phyloP scores from a whole-genome alignment of 2,797 vertebrate genomes.

The Malacoctenus gilli region DNA sequence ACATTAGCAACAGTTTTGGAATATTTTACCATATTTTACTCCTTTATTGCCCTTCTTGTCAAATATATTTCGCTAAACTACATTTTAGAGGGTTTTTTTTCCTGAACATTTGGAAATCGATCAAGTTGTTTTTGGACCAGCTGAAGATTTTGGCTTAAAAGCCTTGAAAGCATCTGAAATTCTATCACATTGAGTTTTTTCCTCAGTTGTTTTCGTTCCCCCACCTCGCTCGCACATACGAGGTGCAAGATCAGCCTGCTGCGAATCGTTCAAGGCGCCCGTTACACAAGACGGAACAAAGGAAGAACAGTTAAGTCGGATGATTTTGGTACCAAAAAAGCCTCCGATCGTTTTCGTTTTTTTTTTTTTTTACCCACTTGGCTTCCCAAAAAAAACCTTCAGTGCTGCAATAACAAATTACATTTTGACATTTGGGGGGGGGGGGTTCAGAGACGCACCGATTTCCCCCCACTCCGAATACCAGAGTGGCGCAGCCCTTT shows the following conservation, averaged over 20 bases:
- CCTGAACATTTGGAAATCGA: too few species aligned
- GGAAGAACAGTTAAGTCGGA: slow-evolving; percentile 25
- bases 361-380: slow-evolving; percentile 14
- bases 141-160: too few species aligned
- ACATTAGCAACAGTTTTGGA: too few species aligned
- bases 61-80: too few species aligned
- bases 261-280: slow-evolving; percentile 19
- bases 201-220: too few species aligned
- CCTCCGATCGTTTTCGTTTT: slow-evolving; percentile 39
- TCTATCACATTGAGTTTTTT: too few species aligned
- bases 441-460: slow-evolving; percentile 53
- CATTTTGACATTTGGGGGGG: slow-evolving; percentile 46
- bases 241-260: slow-evolving; percentile 14
- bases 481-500: slow-evolving; percentile 47
- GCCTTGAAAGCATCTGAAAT: too few species aligned
- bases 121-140: too few species aligned
- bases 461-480: slow-evolving; percentile 54
- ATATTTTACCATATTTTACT: too few species aligned
- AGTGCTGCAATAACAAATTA: slow-evolving; percentile 59
- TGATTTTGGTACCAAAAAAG: slow-evolving; percentile 46
- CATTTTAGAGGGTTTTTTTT: too few species aligned
- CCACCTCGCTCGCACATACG: too few species aligned
- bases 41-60: too few species aligned
- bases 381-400: slow-evolving; percentile 25
- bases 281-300: slow-evolving; percentile 18